These are phyloP conservation scores for Wiebesia pumilae DNA, from an alignment of 1,140 invertebrate species.

Conservation along the genomic window DNA sequence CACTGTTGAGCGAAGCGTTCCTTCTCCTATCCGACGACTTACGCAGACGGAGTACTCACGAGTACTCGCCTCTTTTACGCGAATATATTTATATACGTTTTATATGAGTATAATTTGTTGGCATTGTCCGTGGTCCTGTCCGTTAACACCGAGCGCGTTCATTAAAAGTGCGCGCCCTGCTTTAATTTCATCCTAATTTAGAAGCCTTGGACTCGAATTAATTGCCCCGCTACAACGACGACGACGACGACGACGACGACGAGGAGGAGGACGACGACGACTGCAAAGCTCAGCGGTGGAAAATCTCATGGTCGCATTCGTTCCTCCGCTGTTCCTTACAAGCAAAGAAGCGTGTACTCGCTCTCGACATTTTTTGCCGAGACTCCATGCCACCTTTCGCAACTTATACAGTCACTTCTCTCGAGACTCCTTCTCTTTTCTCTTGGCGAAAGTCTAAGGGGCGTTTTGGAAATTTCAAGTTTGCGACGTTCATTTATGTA, in stretches of 20 bases:
- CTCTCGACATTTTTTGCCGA: neutral
- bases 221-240: conserved; percentile 1
- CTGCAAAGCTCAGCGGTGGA: neutral
- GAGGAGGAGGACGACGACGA: neutral
- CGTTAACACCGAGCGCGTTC: neutral
- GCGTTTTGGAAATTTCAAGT: neutral
- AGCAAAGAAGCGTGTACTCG: neutral
- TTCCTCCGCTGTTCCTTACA: neutral
- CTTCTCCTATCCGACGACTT: neutral
- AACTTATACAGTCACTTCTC: too few species aligned
- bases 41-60: neutral
- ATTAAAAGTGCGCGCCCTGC: neutral
- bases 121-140: neutral
- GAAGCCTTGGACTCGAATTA: conserved; percentile 9
- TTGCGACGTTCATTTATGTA: too few species aligned
- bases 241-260: neutral
- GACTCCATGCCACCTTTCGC: too few species aligned
- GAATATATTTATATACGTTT: neutral
- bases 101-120: conserved; percentile 7
- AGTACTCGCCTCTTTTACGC: neutral
- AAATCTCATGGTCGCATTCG: conserved; percentile 2
- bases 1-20: too few species aligned
- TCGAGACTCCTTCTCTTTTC: neutral
- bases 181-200: conserved; percentile 38
- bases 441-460: neutral